Evolutionary conservation across 1,140 invertebrate species (phyloP).

Genomic region (Stegodyphus dumicola): DNA sequence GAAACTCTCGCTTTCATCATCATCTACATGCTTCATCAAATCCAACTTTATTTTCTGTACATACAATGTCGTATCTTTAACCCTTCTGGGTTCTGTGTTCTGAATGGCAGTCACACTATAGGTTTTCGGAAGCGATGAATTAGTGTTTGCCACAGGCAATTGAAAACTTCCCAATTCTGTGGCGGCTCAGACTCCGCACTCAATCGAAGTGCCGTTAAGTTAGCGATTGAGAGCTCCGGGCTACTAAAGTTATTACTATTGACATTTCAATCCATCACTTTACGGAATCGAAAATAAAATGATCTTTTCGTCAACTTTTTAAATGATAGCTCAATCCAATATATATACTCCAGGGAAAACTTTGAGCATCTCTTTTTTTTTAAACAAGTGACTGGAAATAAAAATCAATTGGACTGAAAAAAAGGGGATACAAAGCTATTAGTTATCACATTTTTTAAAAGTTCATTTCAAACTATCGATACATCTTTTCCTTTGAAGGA

Average conservation of each 20-base stretch:
- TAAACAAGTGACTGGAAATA: constrained; percentile 10
- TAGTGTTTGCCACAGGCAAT: too few species aligned
- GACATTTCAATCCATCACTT: constrained; percentile 60
- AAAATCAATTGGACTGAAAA: constrained; percentile 18
- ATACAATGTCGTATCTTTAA: too few species aligned
- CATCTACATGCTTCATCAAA: too few species aligned
- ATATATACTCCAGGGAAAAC: constrained; percentile 37
- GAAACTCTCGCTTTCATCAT: too few species aligned
- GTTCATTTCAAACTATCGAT: constrained; percentile 45
- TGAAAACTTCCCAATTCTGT: too few species aligned
- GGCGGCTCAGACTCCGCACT: too few species aligned
- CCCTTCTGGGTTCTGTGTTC: too few species aligned
- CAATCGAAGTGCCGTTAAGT: background rate
- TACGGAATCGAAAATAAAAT: constrained; percentile 56
- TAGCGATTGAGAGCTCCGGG: background rate
- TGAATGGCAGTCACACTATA: too few species aligned
- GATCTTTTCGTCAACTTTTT: constrained; percentile 61
- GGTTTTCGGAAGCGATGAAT: too few species aligned
- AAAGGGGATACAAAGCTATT: constrained; percentile 41
- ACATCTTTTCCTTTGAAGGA: constrained; percentile 27
- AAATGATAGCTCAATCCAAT: constrained; percentile 59
- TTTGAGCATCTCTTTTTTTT: background rate
- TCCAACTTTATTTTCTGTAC: too few species aligned
- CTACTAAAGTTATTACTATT: constrained; percentile 53
- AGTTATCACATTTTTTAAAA: constrained; percentile 59